Percentiles rank a stretch among this genome's conserved stretches.
Evolutionary conservation across 2,113 vertebrate genomes (phyloP).

Genomic region (Prunella fulvescens): DNA sequence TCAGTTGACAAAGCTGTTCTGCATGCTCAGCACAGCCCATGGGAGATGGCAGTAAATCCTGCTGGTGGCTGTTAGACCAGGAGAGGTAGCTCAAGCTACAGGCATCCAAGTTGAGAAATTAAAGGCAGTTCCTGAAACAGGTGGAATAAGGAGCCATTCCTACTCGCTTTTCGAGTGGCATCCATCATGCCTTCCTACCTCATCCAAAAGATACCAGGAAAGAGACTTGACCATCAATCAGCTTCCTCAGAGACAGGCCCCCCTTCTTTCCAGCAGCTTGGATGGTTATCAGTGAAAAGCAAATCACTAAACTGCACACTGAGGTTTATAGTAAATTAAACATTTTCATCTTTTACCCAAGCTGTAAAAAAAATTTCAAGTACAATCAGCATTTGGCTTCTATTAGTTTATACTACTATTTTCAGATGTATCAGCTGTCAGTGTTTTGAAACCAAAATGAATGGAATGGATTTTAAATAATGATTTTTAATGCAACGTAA

Average conservation of each 20-base stretch:
- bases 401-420: neutral
- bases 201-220: neutral
- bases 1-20: neutral
- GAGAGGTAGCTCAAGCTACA: neutral
- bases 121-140: neutral
- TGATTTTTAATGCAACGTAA: neutral
- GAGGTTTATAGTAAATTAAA: neutral
- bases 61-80: rapidly evolving
- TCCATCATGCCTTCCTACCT: neutral
- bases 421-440: neutral
- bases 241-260: neutral
- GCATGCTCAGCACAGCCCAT: neutral
- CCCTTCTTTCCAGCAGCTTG: neutral
- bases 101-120: neutral
- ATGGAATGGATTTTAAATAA: conserved; percentile 36
- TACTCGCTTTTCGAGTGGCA: neutral
- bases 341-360: neutral
- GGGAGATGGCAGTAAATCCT: rapidly evolving
- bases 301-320: neutral
- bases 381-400: neutral
- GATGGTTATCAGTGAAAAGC: neutral
- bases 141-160: neutral
- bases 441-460: neutral
- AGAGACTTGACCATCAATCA: neutral
- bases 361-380: neutral